These are phyloP conservation scores for Aurelia coerulea DNA, from an alignment of 30 jellyfish, hydroid and myxozoan genomes.

Conservation along the genomic window DNA sequence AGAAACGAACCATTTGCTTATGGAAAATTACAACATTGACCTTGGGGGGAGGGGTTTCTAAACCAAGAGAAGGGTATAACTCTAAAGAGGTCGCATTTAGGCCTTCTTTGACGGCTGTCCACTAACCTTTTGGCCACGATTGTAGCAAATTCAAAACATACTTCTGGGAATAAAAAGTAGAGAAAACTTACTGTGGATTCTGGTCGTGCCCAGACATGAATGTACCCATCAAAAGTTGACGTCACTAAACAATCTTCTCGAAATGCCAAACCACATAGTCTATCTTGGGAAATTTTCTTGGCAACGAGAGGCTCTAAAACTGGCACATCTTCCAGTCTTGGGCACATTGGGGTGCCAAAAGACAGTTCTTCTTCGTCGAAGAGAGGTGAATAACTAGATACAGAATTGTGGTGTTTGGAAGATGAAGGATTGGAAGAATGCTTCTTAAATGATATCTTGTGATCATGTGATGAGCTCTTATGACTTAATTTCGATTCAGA, in stretches of 20 bases:
- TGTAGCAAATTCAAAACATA: too few relatives aligned
- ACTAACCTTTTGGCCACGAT: too few relatives aligned
- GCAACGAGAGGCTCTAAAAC: slow-evolving; percentile 89
- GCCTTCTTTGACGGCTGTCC: too few relatives aligned
- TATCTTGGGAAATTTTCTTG: slow-evolving; percentile 87
- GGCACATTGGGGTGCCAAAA: slow-evolving; percentile 83
- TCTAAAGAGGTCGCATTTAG: too few relatives aligned
- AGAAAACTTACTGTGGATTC: slow-evolving; percentile 68
- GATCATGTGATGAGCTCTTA: slow-evolving; percentile 43
- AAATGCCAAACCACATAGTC: slow-evolving; percentile 90
- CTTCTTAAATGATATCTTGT: slow-evolving; percentile 38
- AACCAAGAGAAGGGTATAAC: too few relatives aligned
- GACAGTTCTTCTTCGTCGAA: slow-evolving; percentile 72
- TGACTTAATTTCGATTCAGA: slow-evolving; percentile 24
- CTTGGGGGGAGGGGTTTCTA: too few relatives aligned
- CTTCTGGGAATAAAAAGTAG: too few relatives aligned
- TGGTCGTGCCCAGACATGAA: slow-evolving; percentile 98
- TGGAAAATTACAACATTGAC: too few relatives aligned
- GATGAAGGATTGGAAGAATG: slow-evolving; percentile 66
- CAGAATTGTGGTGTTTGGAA: slow-evolving; percentile 79
- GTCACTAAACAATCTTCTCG: slow-evolving; percentile 96
- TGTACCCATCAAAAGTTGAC: slow-evolving; percentile 86
- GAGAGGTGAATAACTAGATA: slow-evolving; percentile 78
- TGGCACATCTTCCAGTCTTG: slow-evolving; percentile 83
- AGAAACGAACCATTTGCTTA: too few relatives aligned